Conservation (phyloP, 2,113 vertebrate species). For the Ia io region DNA sequence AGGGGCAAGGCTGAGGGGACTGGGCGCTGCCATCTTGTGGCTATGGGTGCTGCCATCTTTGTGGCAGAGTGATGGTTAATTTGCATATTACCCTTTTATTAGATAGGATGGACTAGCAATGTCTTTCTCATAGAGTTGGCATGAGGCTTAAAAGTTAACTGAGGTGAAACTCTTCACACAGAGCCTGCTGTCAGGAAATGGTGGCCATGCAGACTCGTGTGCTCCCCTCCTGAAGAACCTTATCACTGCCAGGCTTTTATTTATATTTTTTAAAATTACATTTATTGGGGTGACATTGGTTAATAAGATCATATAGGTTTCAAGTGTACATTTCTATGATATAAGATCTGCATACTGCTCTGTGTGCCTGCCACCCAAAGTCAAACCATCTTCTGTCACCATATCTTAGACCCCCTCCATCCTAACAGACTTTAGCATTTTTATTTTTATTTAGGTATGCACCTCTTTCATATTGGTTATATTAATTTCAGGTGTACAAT, state of each 20-base stretch:
- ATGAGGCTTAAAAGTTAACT: not conserved
- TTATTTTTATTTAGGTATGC: not conserved
- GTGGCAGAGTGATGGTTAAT: too few relatives aligned
- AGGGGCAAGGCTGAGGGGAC: too few relatives aligned
- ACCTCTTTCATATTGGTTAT: not conserved
- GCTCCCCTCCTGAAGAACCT: not conserved
- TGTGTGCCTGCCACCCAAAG: not conserved
- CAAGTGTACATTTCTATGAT: not conserved
- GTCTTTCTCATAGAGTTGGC: not conserved
- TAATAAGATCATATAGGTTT: not conserved
- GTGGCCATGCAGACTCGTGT: rapidly evolving
- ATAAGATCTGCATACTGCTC: not conserved
- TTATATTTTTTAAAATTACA: not conserved
- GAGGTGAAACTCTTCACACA: not conserved
- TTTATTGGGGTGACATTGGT: not conserved
- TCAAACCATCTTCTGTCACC: not conserved
- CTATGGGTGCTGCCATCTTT: too few relatives aligned
- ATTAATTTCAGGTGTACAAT: not conserved
- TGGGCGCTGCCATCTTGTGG: too few relatives aligned
- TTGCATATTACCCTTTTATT: too few relatives aligned
- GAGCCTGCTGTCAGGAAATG: not conserved
- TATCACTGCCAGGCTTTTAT: not conserved
- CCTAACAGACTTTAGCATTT: not conserved
- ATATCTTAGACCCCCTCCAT: not conserved
- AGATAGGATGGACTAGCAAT: not conserved